A percentile compares a stretch with the other conserved stretches of the same genome.
phyloP scores from a whole-genome alignment of 2,113 vertebrate species.

The Papio anubis region DNA sequence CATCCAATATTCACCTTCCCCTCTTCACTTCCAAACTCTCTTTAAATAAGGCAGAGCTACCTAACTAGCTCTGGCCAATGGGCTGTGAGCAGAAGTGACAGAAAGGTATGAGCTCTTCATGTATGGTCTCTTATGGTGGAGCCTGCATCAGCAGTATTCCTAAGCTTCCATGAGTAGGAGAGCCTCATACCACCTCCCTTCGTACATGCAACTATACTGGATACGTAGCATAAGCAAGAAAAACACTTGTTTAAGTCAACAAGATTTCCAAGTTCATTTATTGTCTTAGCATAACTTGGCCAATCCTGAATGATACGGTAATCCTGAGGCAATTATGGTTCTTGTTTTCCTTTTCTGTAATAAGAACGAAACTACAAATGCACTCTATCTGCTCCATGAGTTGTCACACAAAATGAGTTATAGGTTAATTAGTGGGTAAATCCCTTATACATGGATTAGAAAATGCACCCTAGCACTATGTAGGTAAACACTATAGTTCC shows the following conservation, averaged over 20 bases:
- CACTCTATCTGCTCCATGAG: background rate
- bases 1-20: background rate
- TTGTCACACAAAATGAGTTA: background rate
- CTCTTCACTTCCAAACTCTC: background rate
- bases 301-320: background rate
- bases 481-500: background rate
- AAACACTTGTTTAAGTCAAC: background rate
- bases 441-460: background rate
- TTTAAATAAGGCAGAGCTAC: background rate
- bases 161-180: background rate
- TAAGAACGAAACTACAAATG: background rate
- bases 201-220: background rate
- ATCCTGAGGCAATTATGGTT: background rate
- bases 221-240: too few relatives aligned
- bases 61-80: background rate
- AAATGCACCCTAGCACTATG: background rate
- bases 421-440: background rate
- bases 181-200: background rate
- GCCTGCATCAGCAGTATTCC: background rate
- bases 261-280: background rate
- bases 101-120: background rate
- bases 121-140: rapidly evolving
- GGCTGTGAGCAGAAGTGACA: background rate
- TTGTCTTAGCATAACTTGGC: background rate
- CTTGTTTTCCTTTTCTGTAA: background rate